Percentiles rank a stretch among this genome's conserved stretches.
phyloP scores from a whole-genome alignment of 2,888 invertebrate genomes.

The Agrotis clavis region DNA sequence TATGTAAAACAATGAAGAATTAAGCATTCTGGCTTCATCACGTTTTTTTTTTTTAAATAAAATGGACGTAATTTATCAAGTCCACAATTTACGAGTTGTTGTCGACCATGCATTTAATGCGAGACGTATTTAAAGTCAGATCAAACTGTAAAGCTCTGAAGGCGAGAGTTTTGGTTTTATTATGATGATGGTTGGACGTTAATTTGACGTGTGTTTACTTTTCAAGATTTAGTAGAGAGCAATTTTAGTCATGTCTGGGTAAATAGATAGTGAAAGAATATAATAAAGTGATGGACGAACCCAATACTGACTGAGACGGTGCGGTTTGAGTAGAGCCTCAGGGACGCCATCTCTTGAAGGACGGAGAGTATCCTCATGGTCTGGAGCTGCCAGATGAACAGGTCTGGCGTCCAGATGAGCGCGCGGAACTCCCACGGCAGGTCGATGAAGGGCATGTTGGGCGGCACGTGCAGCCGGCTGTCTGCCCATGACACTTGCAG shows the following conservation, averaged over 20 bases:
- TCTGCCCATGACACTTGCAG: slow-evolving; percentile 93
- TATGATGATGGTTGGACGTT: slow-evolving; percentile 46
- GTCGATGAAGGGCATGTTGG: slow-evolving; percentile 89
- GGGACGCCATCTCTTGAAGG: slow-evolving; percentile 92
- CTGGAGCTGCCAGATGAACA: slow-evolving; percentile 92
- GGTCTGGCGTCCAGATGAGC: slow-evolving; percentile 92
- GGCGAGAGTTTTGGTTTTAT: slow-evolving; percentile 55
- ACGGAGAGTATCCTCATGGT: slow-evolving; percentile 92
- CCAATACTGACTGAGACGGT: slow-evolving; percentile 93
- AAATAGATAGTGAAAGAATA: slow-evolving; percentile 42
- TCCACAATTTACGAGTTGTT: slow-evolving; percentile 43
- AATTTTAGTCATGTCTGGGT: slow-evolving; percentile 17
- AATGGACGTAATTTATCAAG: slow-evolving; percentile 40
- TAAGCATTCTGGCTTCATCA: slow-evolving; percentile 29
- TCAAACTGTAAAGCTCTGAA: slow-evolving; percentile 37
- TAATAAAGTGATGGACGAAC: slow-evolving; percentile 82
- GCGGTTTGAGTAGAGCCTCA: slow-evolving; percentile 92
- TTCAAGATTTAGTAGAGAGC: slow-evolving; percentile 38
- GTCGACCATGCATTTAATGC: slow-evolving; percentile 38
- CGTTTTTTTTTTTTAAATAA: slow-evolving; percentile 28
- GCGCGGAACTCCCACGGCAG: slow-evolving; percentile 92
- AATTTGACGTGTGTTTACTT: slow-evolving; percentile 45
- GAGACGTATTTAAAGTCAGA: slow-evolving; percentile 33
- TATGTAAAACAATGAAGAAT: neutral
- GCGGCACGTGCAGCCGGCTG: slow-evolving; percentile 85